phyloP scores from a whole-genome alignment of 2,113 vertebrate species.

The Hystrix cristata region DNA sequence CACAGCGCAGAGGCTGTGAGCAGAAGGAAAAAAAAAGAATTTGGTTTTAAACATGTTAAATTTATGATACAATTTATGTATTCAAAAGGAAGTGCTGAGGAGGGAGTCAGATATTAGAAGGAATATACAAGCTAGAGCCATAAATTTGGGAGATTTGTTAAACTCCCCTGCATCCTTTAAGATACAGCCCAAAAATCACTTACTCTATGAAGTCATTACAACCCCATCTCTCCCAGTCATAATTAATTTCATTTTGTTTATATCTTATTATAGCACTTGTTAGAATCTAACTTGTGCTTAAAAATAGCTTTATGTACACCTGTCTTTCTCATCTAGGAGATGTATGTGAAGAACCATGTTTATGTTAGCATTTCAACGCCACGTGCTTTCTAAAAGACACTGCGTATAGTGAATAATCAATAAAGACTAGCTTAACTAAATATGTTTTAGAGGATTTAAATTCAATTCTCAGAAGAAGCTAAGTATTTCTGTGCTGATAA shows the following conservation, averaged over 20 bases:
- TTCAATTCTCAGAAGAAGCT: not conserved
- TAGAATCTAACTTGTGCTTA: not conserved
- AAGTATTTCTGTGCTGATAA: not conserved
- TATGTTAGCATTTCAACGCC: not conserved
- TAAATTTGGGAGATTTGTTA: not conserved
- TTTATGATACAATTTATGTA: not conserved
- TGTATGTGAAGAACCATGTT: not conserved
- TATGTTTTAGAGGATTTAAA: not conserved
- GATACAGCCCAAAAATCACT: not conserved
- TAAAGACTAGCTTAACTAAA: not conserved
- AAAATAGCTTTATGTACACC: not conserved
- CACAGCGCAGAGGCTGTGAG: not conserved
- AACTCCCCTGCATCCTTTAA: not conserved
- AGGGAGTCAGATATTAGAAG: not conserved
- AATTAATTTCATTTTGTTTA: conserved; percentile 27
- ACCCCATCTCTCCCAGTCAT: not conserved
- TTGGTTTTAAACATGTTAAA: not conserved
- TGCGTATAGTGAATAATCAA: not conserved
- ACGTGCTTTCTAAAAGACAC: not conserved
- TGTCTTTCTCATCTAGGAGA: conserved; percentile 1
- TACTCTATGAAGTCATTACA: not conserved
- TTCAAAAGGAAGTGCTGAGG: not conserved
- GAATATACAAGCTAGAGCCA: not conserved
- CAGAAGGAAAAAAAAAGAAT: not conserved
- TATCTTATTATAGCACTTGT: not conserved